Evolutionary conservation across 2,888 invertebrate genomes (phyloP), one percentile per base, ranked within the genome.

Genomic region (Pristionchus arcanus): DNA sequence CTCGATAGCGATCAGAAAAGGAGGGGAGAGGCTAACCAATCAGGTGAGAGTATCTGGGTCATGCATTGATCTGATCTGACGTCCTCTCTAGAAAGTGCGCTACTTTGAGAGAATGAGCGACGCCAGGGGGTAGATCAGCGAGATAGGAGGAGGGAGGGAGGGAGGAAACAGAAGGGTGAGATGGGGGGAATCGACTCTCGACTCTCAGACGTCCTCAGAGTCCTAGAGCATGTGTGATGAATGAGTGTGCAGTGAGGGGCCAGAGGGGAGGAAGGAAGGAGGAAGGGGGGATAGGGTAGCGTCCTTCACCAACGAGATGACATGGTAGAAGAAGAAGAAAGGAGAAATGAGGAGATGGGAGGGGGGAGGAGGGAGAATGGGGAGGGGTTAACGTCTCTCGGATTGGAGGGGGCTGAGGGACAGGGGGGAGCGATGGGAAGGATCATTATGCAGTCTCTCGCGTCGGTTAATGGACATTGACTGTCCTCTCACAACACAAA

Each of bases 201-300:
- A 25, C 21, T 21, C 59, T 59, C 68, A 15, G 68, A 49, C 81
- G 81, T 81, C 81, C 81, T 81, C 74, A 74, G 74, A 74, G 74
- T 74, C 74, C 68, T 13, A 9, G 42, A 68, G 68, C 71, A 81
- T 53, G 81, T 81, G 81, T 81, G 81, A 81, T 81, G 81, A 81
- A 81, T 81, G 81, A 81, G 81, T 42, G 84, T 21, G 49, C n/a
- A n/a, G n/a, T n/a, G 31, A 31, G 59, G 25, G 59, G 59, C 0
- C 21, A 25, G 59, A 25, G 49, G 49, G 59, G 55, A 16, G 19
- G 83, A 31, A 55, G 28, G 28, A 55, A 16, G 83, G 55, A 21
- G 19, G 19, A 55, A 19, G n/a, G 84, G 34, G 55, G 34, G 42
- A 49, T 16, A 85, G 59, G 37, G 84, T 31, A 37, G 59, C 59